Evolutionary conservation across 23 tunicate genomes (phyloP).

Genomic region (Oikopleura dioica): DNA sequence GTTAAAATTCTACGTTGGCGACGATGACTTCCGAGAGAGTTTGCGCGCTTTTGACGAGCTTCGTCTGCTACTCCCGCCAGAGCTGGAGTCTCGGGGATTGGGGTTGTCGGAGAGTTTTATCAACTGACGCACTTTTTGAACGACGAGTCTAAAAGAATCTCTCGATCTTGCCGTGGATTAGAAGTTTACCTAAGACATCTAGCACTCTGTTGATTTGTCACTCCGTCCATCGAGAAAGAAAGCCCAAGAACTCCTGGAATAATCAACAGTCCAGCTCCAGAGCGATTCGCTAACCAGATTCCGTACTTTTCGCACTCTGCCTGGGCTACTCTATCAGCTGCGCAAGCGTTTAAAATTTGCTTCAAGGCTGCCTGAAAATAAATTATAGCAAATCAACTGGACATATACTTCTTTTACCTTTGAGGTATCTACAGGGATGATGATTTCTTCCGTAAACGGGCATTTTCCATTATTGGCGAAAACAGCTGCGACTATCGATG

Average conservation of each 20-base stretch:
- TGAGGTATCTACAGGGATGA: not conserved
- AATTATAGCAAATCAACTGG: no score
- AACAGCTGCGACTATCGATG: slow-evolving; percentile 5
- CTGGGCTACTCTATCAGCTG: not conserved
- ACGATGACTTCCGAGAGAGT: no score
- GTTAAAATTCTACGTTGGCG: no score
- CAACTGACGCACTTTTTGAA: not conserved
- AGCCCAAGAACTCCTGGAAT: slow-evolving; percentile 5
- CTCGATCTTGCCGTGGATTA: no score
- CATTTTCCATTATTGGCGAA: slow-evolving; percentile 3
- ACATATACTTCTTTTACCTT: no score
- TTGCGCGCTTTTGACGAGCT: no score
- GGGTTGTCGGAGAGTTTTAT: not conserved
- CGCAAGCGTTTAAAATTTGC: not conserved
- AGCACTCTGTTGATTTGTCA: slow-evolving; percentile 2
- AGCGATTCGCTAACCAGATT: not conserved
- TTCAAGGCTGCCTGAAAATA: not conserved
- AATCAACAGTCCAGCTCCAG: slow-evolving; percentile 3
- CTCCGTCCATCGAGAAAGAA: not conserved
- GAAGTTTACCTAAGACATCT: slow-evolving; percentile 5
- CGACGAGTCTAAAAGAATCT: not conserved
- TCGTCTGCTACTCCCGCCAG: no score
- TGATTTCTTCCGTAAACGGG: not conserved
- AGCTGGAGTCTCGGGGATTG: no score
- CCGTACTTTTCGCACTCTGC: slow-evolving; percentile 11